Conservation (phyloP, 2,797 vertebrate genomes). For the Myotis daubentonii region DNA sequence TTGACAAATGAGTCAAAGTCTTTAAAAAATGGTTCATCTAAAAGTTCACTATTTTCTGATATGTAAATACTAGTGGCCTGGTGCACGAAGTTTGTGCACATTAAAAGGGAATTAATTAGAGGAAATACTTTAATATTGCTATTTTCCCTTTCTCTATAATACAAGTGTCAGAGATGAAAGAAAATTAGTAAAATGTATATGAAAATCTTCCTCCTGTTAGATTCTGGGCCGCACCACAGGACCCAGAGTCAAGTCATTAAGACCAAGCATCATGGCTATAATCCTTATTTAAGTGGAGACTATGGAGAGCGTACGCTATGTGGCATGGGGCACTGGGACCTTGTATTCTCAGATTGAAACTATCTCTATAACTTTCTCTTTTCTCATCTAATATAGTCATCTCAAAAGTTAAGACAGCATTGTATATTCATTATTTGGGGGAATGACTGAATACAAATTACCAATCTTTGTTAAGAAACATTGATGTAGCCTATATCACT, state of each 20-base stretch:
- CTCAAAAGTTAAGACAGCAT: not conserved
- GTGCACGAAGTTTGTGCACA: no score
- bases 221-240: no score
- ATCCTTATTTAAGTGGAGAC: not conserved
- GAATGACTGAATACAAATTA: slow-evolving; percentile 2
- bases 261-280: not conserved
- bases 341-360: not conserved
- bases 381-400: not conserved
- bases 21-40: not conserved
- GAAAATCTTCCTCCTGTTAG: no score
- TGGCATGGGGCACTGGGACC: no score
- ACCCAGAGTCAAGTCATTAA: not conserved
- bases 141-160: no score
- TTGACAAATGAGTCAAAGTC: slow-evolving; percentile 1
- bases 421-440: not conserved
- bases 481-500: not conserved
- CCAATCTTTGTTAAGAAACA: not conserved
- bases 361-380: not conserved
- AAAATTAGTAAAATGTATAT: no score
- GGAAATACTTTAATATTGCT: no score
- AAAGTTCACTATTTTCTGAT: not conserved
- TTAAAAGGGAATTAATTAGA: no score
- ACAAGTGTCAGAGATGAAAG: no score
- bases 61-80: not conserved
- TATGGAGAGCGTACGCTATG: rapidly evolving